phyloP scores from a whole-genome alignment of 2,113 vertebrate species.

The Crocuta crocuta region DNA sequence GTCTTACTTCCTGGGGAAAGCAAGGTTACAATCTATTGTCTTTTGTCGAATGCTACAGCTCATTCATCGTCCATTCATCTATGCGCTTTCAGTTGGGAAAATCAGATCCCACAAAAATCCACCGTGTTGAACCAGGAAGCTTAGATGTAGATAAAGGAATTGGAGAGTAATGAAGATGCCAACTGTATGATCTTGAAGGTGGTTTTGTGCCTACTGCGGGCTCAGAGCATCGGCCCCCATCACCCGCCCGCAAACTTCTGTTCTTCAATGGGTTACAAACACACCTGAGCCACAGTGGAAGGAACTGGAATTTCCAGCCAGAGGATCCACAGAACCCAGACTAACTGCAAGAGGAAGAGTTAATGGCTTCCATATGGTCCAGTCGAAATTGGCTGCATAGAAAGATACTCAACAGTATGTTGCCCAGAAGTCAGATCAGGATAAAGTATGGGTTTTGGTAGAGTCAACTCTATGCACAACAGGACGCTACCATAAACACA shows the following conservation, averaged over 20 bases:
- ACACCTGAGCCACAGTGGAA: rapidly evolving
- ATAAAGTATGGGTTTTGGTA: neutral
- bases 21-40: neutral
- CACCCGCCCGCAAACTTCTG: no score
- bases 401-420: neutral
- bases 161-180: neutral
- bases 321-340: neutral
- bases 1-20: neutral
- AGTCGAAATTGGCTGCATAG: neutral
- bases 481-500: no score
- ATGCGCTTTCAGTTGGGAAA: neutral
- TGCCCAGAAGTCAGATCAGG: neutral
- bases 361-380: rapidly evolving
- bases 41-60: neutral
- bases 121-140: neutral
- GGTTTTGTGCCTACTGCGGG: rapidly evolving
- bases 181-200: rapidly evolving
- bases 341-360: rapidly evolving
- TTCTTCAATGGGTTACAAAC: neutral
- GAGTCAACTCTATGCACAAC: neutral
- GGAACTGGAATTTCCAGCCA: neutral
- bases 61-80: neutral
- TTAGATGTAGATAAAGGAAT: neutral
- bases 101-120: neutral
- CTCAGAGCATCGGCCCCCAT: neutral